Conservation (phyloP, 1,140 invertebrate genomes). For the Oryctes rhinoceros region DNA sequence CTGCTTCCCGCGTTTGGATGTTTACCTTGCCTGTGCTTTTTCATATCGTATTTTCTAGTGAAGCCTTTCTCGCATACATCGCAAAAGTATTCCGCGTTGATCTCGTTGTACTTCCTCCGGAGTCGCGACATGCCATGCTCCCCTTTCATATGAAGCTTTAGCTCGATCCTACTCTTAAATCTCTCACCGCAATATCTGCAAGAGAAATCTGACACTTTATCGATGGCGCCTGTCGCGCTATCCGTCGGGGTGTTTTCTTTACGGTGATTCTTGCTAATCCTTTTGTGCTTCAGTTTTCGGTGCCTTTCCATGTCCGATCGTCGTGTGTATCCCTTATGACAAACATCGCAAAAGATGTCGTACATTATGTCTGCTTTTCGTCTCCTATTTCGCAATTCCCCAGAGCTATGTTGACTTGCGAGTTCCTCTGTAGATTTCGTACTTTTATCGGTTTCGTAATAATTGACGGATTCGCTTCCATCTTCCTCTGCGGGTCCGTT, state of each 20-base stretch:
- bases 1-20: constrained; percentile 49
- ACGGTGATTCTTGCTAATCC: neutral
- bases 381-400: constrained; percentile 12
- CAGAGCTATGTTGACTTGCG: neutral
- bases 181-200: constrained; percentile 43
- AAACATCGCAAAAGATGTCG: constrained; percentile 46
- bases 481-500: neutral
- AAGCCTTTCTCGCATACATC: constrained; percentile 52
- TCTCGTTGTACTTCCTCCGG: constrained; percentile 41
- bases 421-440: neutral
- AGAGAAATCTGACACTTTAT: too few relatives aligned
- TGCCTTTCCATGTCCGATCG: constrained; percentile 45
- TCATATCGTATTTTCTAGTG: constrained; percentile 54
- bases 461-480: neutral
- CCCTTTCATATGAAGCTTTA: constrained; percentile 56
- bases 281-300: constrained; percentile 31
- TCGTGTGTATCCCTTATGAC: constrained; percentile 45
- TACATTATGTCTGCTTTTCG: constrained; percentile 40
- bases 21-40: constrained; percentile 53
- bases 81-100: constrained; percentile 46
- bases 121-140: constrained; percentile 50
- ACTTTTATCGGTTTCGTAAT: neutral
- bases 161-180: constrained; percentile 43
- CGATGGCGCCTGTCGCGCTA: neutral
- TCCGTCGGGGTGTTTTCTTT: neutral